Base-by-base conservation (phyloP, 2,888 invertebrate species). In the Sesia apiformis region DNA sequence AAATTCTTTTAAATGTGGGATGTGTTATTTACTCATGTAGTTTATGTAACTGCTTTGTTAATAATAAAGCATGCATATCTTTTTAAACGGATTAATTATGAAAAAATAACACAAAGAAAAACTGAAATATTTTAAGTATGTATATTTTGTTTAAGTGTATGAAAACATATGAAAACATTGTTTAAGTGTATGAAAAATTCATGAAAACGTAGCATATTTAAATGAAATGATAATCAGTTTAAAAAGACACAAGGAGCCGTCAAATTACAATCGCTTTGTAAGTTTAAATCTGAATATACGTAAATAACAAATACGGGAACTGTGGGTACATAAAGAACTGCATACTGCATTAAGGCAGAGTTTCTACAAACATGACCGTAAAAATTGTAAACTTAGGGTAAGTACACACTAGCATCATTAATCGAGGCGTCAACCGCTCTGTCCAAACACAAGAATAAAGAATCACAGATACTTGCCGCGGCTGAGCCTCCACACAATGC, bases 371-470 rank as follows among this genome's bases (percentile, higher is more conserved):
- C 58, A 69, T 40, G 49, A 39, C 5, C 23, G 42, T 51, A n/a
- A 54, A n/a, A 23, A 53, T 6, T 50, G n/a, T 39, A 52, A 50
- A 52, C 52, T 49, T 6, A 46, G 40, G 42, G 42, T 42, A 7
- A 6, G 42, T 42, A 42, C 42, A 42, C 42, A 42, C 7, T 5
- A 42, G 7, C 62, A 63, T 78, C 74, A 79, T 81, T 80, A 80
- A 81, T 78, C 74, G 76, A 77, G 73, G 75, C 78, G 78, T 81
- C 74, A 81, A 75, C 74, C 68, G 72, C 72, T 65, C 67, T 78
- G 78, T 79, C 71, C 65, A 81, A 84, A 84, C 72, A 82, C 61
- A 68, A 69, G 70, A 63, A 72, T 72, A 78, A 79, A 76, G 68
- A 65, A 72, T 61, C 75, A 77, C 81, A 79, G 82, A 82, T 83